Percentiles rank a stretch among this genome's conserved stretches.
phyloP scores from a whole-genome alignment of 2,797 vertebrate species.

The Helicolenus hilgendorfi region DNA sequence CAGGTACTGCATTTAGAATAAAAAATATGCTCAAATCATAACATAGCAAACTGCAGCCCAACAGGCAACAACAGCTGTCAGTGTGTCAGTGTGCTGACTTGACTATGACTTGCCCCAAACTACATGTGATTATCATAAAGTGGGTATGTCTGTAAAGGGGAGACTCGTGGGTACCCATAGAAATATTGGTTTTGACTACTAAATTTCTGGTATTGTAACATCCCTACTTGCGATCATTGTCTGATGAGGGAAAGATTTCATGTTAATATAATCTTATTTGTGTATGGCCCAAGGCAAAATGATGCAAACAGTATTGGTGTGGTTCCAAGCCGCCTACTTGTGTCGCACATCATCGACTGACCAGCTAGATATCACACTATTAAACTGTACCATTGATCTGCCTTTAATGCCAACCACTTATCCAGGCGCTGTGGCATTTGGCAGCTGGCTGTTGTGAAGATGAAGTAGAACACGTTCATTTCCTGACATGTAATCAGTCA shows the following conservation, averaged over 20 bases:
- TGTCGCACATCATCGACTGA: background rate
- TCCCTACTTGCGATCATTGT: no score
- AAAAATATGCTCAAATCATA: no score
- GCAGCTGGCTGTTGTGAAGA: conserved; percentile 49
- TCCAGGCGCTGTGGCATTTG: conserved; percentile 32
- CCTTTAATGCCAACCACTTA: conserved; percentile 37
- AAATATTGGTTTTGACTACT: no score
- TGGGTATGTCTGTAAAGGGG: no score
- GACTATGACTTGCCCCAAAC: no score
- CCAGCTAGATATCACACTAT: background rate
- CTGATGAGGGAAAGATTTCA: background rate
- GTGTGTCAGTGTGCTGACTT: no score
- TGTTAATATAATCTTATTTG: background rate
- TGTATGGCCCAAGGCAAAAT: background rate
- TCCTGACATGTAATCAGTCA: conserved; percentile 68
- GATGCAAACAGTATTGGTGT: background rate
- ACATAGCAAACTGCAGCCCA: no score
- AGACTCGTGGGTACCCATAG: no score
- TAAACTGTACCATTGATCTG: conserved; percentile 7
- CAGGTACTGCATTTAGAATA: rapidly evolving
- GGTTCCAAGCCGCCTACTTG: background rate
- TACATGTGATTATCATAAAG: no score
- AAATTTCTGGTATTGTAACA: no score
- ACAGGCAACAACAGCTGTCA: no score
- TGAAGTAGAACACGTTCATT: conserved; percentile 47